A percentile compares a stretch with the other conserved stretches of the same genome.
Evolutionary conservation across 1,140 invertebrate genomes (phyloP).

Genomic region (Diorhabda elongata): DNA sequence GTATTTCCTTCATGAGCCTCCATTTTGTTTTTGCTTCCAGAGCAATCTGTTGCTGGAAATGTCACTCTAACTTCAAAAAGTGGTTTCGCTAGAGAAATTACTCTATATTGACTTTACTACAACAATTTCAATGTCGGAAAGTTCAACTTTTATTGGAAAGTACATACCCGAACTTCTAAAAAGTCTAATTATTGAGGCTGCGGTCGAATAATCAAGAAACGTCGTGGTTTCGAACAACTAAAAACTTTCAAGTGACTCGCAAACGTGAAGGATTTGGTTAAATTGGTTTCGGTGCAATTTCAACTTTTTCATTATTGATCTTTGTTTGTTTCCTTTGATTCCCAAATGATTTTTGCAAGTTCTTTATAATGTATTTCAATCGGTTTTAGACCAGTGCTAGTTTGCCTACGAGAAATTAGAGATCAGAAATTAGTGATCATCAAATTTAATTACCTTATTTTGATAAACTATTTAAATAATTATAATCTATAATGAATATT

Average conservation of each 20-base stretch:
- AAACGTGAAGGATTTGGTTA: conserved; percentile 34
- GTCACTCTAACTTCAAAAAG: too few species aligned
- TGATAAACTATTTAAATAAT: too few species aligned
- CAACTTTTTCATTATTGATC: conserved; percentile 29
- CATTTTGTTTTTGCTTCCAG: too few species aligned
- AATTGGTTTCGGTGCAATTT: conserved; percentile 37
- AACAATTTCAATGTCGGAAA: conserved; percentile 11
- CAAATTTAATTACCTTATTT: too few species aligned
- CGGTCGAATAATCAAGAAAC: conserved; percentile 24
- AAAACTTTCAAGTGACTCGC: conserved; percentile 36
- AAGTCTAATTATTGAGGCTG: conserved; percentile 37
- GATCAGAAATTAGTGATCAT: too few species aligned
- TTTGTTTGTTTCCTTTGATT: conserved; percentile 9
- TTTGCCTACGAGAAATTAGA: too few species aligned
- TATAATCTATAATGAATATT: too few species aligned
- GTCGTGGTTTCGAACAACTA: conserved; percentile 31
- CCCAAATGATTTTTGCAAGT: background rate
- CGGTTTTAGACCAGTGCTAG: too few species aligned
- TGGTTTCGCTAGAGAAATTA: too few species aligned
- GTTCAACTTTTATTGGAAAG: conserved; percentile 17
- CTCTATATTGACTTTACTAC: too few species aligned
- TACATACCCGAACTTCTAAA: conserved; percentile 24
- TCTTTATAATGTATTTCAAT: background rate
- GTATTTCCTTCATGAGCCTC: too few species aligned
- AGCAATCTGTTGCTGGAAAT: too few species aligned